These are phyloP conservation scores for Myotis findleyi DNA, from an alignment of 2,797 vertebrate species.

Conservation along the genomic window DNA sequence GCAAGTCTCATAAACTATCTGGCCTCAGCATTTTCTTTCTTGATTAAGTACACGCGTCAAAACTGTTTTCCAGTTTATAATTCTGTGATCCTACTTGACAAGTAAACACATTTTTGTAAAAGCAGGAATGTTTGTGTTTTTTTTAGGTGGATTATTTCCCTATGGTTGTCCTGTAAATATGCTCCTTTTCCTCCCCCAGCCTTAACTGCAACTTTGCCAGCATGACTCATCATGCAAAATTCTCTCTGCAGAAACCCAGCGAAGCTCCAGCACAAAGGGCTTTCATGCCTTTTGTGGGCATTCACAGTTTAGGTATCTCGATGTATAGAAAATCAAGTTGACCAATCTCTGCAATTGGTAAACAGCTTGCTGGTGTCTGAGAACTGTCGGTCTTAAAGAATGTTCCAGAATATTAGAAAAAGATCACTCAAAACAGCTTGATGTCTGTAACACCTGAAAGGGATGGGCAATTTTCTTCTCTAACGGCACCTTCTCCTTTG, in stretches of 20 bases:
- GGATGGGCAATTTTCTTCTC: constrained; percentile 44
- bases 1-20: not conserved
- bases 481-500: constrained; percentile 5
- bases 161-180: not conserved
- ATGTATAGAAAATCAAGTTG: constrained; percentile 1
- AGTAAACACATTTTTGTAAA: constrained; percentile 36
- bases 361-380: constrained; percentile 23
- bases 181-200: too few relatives aligned
- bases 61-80: constrained; percentile 1
- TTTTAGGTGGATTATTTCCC: not conserved
- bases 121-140: not conserved
- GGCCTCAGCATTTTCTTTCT: not conserved
- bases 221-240: not conserved
- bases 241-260: not conserved
- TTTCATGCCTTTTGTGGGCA: not conserved
- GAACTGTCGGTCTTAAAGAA: not conserved
- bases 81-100: constrained; percentile 9
- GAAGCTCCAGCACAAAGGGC: not conserved
- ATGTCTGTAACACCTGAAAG: constrained; percentile 29
- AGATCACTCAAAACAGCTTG: not conserved
- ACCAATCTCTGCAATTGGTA: constrained; percentile 2
- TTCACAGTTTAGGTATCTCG: not conserved
- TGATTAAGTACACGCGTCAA: not conserved
- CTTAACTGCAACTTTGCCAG: not conserved
- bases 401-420: not conserved